A percentile compares a stretch with the other conserved stretches of the same genome.
phyloP scores from a whole-genome alignment of 2,113 vertebrate species.

The Eidolon helvum region DNA sequence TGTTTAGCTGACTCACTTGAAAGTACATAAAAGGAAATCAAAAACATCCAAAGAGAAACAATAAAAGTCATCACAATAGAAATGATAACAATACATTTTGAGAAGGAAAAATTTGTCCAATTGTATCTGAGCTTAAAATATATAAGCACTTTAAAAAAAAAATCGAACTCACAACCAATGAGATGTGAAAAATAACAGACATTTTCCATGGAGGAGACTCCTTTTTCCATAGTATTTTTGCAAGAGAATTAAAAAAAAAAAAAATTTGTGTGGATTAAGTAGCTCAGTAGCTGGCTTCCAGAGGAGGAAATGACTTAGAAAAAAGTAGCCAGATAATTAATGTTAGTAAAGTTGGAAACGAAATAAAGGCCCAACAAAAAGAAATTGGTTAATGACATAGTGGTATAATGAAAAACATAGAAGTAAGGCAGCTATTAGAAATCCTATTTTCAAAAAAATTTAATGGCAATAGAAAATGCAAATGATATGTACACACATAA shows the following conservation, averaged over 20 bases:
- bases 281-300: background rate
- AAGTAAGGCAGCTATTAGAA: background rate
- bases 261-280: background rate
- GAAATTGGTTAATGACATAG: background rate
- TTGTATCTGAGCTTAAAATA: conserved; percentile 14
- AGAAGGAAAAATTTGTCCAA: background rate
- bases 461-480: background rate
- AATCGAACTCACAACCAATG: background rate
- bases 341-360: background rate
- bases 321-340: background rate
- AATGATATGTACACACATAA: background rate
- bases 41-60: background rate
- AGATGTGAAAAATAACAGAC: background rate
- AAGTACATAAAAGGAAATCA: conserved; percentile 53
- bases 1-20: conserved; percentile 10
- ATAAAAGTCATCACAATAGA: background rate
- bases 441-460: background rate
- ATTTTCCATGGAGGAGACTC: background rate
- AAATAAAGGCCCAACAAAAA: background rate
- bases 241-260: background rate
- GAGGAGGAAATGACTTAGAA: background rate
- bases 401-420: background rate
- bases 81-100: conserved; percentile 34
- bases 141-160: background rate
- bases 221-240: background rate